Evolutionary conservation across 2,113 vertebrate species (phyloP).

Genomic region (Anolis sagrei): DNA sequence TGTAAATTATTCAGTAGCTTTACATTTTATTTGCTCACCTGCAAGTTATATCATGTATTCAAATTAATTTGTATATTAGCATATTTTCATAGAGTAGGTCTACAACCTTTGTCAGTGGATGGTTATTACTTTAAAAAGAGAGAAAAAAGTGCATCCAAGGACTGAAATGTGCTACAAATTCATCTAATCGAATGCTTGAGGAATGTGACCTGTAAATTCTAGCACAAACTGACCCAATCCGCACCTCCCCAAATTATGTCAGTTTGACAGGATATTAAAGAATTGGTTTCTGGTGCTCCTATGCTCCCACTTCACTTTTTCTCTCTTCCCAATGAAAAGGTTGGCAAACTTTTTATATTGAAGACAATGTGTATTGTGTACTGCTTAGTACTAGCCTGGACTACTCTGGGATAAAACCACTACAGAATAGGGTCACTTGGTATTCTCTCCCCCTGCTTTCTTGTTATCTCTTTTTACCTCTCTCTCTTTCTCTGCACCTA

Average conservation of each 20-base stretch:
- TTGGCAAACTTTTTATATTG: too few relatives aligned
- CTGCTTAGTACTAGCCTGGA: too few relatives aligned
- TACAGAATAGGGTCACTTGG: too few relatives aligned
- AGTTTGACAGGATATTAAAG: too few relatives aligned
- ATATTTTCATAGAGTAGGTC: conserved; percentile 11
- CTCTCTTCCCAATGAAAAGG: too few relatives aligned
- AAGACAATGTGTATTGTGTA: too few relatives aligned
- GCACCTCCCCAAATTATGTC: background rate
- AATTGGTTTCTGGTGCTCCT: too few relatives aligned
- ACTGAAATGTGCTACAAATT: background rate
- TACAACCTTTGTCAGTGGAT: background rate
- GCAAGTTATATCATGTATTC: conserved; percentile 23
- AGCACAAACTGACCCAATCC: background rate
- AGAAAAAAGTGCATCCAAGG: background rate
- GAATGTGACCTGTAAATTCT: background rate
- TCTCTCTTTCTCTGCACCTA: background rate
- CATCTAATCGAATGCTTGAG: background rate
- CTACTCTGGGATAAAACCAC: too few relatives aligned
- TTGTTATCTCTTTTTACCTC: background rate
- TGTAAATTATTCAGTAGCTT: conserved; percentile 33
- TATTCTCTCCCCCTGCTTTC: too few relatives aligned
- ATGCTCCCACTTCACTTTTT: too few relatives aligned
- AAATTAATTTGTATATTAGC: conserved; percentile 37
- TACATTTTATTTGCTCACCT: conserved; percentile 33
- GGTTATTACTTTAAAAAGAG: background rate